Evolutionary conservation across 2,113 vertebrate species (phyloP).

Genomic region (Engystomops pustulosus): DNA sequence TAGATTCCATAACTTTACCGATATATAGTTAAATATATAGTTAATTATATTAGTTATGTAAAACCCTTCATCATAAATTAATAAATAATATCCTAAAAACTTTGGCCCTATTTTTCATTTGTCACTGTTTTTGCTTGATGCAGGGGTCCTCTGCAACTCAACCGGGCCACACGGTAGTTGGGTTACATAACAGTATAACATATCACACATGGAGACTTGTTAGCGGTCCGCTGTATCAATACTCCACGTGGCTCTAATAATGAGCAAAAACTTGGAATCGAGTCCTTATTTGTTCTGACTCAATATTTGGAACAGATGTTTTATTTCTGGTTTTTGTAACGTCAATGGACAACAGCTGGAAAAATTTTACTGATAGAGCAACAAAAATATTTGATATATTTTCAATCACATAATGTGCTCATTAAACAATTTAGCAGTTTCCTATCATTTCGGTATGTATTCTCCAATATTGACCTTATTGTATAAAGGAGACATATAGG

Average conservation of each 20-base stretch:
- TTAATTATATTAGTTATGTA: no score
- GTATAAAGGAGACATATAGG: neutral
- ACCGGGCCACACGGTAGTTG: neutral
- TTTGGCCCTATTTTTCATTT: no score
- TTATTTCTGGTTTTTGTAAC: neutral
- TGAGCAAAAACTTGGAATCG: neutral
- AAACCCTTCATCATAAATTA: no score
- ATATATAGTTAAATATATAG: no score
- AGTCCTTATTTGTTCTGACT: neutral
- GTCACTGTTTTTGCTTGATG: no score
- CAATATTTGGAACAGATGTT: conserved; percentile 25
- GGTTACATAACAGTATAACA: conserved; percentile 14
- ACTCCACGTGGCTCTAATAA: conserved; percentile 18
- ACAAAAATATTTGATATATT: neutral
- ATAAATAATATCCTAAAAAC: no score
- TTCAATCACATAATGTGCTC: neutral
- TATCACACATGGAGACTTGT: neutral
- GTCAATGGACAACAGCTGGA: conserved; percentile 30
- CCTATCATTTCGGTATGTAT: neutral
- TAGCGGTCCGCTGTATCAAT: neutral
- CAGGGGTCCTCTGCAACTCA: no score
- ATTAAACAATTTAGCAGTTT: neutral
- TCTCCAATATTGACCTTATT: neutral
- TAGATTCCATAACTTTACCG: no score
- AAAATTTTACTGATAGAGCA: neutral